A percentile compares a stretch with the other conserved stretches of the same genome.
phyloP scores from a whole-genome alignment of 1,140 invertebrate species.

The Caenorhabditis briggsae region DNA sequence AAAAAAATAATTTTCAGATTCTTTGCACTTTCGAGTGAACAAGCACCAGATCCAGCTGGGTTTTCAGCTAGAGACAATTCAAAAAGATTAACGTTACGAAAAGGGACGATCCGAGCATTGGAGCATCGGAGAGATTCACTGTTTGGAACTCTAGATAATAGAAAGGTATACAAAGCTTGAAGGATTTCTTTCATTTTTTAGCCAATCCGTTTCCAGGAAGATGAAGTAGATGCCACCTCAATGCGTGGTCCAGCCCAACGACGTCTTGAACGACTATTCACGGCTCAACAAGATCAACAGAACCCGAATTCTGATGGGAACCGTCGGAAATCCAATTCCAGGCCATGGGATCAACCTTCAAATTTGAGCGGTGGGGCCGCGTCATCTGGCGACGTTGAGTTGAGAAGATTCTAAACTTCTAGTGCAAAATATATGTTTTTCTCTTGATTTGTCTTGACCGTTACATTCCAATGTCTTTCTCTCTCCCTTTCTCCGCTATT shows the following conservation, averaged over 20 bases:
- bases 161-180: constrained; percentile 57
- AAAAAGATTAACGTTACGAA: constrained; percentile 69
- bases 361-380: background rate
- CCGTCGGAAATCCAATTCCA: constrained; percentile 1
- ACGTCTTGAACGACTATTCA: constrained; percentile 65
- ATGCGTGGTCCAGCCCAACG: constrained; percentile 66
- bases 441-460: background rate
- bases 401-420: constrained; percentile 35
- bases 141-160: constrained; percentile 71
- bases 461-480: background rate
- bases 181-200: constrained; percentile 53
- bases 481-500: background rate
- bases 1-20: constrained; percentile 65
- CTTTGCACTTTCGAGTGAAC: constrained; percentile 72
- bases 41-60: constrained; percentile 52
- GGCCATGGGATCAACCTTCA: constrained; percentile 4
- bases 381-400: constrained; percentile 17
- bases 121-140: constrained; percentile 69
- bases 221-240: constrained; percentile 54
- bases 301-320: constrained; percentile 18
- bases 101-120: constrained; percentile 70
- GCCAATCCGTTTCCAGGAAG: constrained; percentile 55
- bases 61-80: constrained; percentile 59
- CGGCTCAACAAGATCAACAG: constrained; percentile 57
- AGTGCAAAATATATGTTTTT: background rate